phyloP scores from a whole-genome alignment of 2,797 vertebrate genomes.

The Macropus fuliginosus region DNA sequence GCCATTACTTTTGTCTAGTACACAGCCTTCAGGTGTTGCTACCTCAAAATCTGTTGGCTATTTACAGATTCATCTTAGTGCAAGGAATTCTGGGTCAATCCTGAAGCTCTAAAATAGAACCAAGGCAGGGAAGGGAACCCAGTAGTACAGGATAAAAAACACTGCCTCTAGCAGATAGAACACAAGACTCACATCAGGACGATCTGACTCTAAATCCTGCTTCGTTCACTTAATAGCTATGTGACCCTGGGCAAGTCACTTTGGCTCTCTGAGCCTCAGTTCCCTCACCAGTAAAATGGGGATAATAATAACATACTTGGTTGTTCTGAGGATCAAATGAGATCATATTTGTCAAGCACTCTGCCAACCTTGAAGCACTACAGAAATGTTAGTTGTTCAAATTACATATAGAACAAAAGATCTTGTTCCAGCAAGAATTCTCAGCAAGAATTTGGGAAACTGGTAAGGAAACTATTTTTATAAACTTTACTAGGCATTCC shows the following conservation, averaged over 20 bases:
- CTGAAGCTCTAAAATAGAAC: neutral
- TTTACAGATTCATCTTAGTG: neutral
- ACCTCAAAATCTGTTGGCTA: neutral
- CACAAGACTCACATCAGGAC: neutral
- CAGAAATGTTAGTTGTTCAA: neutral
- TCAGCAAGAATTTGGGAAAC: slow-evolving; percentile 41
- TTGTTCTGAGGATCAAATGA: neutral
- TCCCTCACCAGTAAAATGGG: neutral
- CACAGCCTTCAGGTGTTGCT: neutral
- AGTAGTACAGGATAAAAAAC: neutral
- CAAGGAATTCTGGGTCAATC: neutral
- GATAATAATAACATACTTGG: neutral
- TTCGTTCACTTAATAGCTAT: neutral
- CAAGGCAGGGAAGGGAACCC: neutral
- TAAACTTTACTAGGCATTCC: slow-evolving; percentile 38
- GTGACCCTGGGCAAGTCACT: neutral
- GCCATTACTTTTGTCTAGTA: neutral
- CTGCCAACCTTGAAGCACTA: slow-evolving; percentile 7
- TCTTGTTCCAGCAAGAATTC: neutral
- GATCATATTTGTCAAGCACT: neutral
- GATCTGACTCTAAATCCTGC: neutral
- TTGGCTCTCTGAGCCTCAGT: neutral
- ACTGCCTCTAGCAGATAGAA: neutral
- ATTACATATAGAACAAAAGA: slow-evolving; percentile 18
- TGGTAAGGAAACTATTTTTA: slow-evolving; percentile 14